Evolutionary conservation across 2,113 vertebrate genomes (phyloP).

Genomic region (Lagopus muta): DNA sequence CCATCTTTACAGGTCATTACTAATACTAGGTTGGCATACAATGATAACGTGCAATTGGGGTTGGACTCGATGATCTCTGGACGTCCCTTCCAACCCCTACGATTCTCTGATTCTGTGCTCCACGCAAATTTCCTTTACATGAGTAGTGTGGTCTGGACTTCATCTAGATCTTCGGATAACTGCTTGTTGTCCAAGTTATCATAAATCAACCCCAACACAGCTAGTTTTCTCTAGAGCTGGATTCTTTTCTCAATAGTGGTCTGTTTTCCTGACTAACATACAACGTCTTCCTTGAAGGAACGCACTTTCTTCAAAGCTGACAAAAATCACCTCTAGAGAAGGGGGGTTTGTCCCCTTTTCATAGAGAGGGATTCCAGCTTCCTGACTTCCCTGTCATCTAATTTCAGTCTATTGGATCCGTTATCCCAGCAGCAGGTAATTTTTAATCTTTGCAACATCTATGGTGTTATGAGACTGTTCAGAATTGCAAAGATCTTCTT

Average conservation of each 20-base stretch:
- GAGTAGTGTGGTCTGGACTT: neutral
- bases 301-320: neutral
- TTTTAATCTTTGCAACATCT: neutral
- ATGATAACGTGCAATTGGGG: no score
- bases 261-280: neutral
- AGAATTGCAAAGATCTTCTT: neutral
- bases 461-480: neutral
- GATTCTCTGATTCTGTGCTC: no score
- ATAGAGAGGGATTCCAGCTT: neutral
- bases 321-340: neutral
- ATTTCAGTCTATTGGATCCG: neutral
- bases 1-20: neutral
- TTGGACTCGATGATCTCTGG: no score
- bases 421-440: neutral
- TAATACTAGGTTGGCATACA: neutral
- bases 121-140: neutral
- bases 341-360: neutral
- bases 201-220: neutral
- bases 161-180: neutral
- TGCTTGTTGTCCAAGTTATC: neutral
- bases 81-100: no score
- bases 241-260: neutral
- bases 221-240: neutral
- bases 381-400: neutral
- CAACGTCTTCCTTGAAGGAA: neutral